Base-by-base conservation (phyloP, 2,113 vertebrate species). In the Heterocephalus glaber region DNA sequence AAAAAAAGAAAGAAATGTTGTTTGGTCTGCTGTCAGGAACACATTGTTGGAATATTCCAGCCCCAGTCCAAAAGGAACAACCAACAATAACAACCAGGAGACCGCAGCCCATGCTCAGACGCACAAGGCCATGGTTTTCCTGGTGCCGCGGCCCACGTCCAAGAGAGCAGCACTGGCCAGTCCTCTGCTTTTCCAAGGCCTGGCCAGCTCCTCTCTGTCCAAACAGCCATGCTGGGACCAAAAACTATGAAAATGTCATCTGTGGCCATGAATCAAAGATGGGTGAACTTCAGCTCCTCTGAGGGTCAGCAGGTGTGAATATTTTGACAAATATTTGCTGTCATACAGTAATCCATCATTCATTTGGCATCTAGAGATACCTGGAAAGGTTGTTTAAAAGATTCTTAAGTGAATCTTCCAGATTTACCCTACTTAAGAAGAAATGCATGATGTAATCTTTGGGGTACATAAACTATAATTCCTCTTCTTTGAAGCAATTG, bases 1-100 rank as follows among this genome's bases (percentile, higher is more conserved):
- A 91, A 84, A 70, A n/a, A 97, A 95, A 82, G 26, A 1, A 30
- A 97, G 86, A 95, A 88, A 80, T 79, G 82, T 33, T 97, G 72
- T 96, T 96, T 98, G 95, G 87, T 96, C 96, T 97, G 86, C 70
- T 86, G 70, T 97, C 86, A 96, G 70, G 76, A 66, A 95, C 63
- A 91, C 83, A 92, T 10, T 92, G 92, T 81, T 92, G 95, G 88
- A 70, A 66, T 88, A 84, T 41, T 97, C 94, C 92, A 96, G 95
- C 56, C 84, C 54, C 26, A 82, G 93, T 86, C 66, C 94, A 86
- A 95, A 86, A 95, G 95, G 93, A 97, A 97, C 95, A 60, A 87
- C 84, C 88, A 61, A 58, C 80, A 52, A 33, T 81, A 92, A 95
- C 86, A 93, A 44, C 56, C 7, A 44, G 49, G 79, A 87, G 70